Base-by-base conservation (phyloP, 2,888 invertebrate genomes). In the Leptarthrus brevirostris region DNA sequence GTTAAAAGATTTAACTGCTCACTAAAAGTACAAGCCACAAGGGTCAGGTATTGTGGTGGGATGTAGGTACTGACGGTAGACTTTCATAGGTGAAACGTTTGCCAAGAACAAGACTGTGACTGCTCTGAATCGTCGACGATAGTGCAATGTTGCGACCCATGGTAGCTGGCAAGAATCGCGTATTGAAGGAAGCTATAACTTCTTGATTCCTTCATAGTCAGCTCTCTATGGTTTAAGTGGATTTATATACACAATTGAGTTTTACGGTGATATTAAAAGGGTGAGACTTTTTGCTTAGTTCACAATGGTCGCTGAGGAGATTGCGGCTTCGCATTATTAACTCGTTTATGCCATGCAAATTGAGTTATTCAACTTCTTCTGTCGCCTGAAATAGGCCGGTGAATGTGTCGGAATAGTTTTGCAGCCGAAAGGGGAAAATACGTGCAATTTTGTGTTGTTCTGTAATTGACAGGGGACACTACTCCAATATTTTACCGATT, bases 221-320 rank as follows among this genome's bases (percentile, higher is more conserved):
- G 34, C 36, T 6, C 30, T 49, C 26, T n/a, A n/a, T n/a, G 8
- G 34, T 36, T n/a, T 52, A 34, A 70, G 70, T 70, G 70, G 52
- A 70, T 70, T 70, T 53, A 70, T 53, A 16, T 30, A 52, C 53
- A 70, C 53, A 70, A 70, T 70, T 70, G 70, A 52, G 52, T 70
- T 52, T 53, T 26, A 26, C 47, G 49, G n/a, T 16, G 70, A 22
- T 52, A 70, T 36, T 52, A 70, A 70, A 53, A 53, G 52, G 49
- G 30, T 26, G 47, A 10, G 22, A 26, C 26, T 47, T 49, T 44
- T 49, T 66, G 66, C 66, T 24, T 47, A 26, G 14, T 36, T 24
- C 18, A 36, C 61, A 61, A 61, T 61, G 26, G 66, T 24, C 66
- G 66, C 66, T 44, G 47, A 47, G 26, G 66, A 66, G 66, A 66